Percentiles rank a stretch among this genome's conserved stretches.
These are phyloP conservation scores for Ispidina lecontei DNA, from an alignment of 2,797 vertebrate species.

Conservation along the genomic window DNA sequence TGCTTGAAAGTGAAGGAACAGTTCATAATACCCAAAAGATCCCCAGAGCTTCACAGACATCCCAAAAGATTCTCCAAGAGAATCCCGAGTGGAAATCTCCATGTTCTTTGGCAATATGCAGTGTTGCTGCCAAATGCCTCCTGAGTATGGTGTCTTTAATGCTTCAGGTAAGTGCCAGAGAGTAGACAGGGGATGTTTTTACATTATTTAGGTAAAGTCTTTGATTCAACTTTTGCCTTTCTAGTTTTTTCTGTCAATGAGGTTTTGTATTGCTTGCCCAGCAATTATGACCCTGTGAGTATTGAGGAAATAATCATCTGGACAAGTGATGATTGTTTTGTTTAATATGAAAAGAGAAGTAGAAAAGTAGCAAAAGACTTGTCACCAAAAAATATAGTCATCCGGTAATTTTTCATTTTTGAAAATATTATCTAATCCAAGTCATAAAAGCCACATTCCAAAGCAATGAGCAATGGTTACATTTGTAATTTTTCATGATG, in stretches of 20 bases:
- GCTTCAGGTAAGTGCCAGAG: background rate
- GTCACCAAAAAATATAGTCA: background rate
- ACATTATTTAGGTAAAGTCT: background rate
- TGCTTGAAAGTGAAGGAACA: background rate
- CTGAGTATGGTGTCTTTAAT: background rate
- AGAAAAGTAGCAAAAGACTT: background rate
- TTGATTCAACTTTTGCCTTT: background rate
- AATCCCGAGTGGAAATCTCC: background rate
- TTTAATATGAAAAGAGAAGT: background rate
- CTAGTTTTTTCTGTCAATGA: background rate
- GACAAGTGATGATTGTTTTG: background rate
- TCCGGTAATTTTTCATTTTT: constrained; percentile 31
- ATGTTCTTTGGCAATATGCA: background rate
- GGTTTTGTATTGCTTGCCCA: background rate
- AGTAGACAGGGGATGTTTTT: background rate
- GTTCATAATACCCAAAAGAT: background rate
- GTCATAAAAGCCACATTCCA: constrained; percentile 66
- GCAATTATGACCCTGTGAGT: background rate
- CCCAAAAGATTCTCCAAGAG: background rate
- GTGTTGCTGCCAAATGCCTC: background rate
- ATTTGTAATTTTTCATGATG: constrained; percentile 40
- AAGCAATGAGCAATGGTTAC: constrained; percentile 29
- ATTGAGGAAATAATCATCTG: background rate
- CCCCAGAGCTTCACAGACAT: too few species aligned
- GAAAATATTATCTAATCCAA: constrained; percentile 53